These are phyloP conservation scores for Silurus aristotelis DNA, from an alignment of 2,797 vertebrate species.

Conservation along the genomic window DNA sequence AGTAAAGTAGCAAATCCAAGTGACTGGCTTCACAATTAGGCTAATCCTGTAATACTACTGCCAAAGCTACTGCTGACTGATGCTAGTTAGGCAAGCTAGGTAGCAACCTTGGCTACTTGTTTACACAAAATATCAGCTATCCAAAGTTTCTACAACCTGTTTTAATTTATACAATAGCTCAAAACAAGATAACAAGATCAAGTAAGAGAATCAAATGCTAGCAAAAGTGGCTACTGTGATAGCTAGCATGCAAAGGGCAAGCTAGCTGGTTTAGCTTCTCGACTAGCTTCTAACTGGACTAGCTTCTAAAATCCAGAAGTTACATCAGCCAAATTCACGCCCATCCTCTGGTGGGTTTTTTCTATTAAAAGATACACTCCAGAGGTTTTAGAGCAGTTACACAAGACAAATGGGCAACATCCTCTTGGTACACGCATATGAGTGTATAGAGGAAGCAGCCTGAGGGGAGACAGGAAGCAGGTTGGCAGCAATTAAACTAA, in stretches of 20 bases:
- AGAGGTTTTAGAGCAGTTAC: not conserved
- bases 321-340: not conserved
- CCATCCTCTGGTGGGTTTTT: not conserved
- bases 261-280: not conserved
- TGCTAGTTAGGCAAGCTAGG: not conserved
- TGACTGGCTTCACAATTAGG: too few species aligned
- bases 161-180: not conserved
- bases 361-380: not conserved
- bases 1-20: not conserved
- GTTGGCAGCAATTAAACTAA: slow-evolving; percentile 62
- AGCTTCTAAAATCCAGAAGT: not conserved
- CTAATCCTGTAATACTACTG: too few species aligned
- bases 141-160: not conserved
- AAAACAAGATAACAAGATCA: not conserved
- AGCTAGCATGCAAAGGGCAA: too few species aligned
- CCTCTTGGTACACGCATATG: slow-evolving; percentile 50
- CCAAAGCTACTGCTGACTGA: not conserved
- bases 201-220: not conserved
- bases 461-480: slow-evolving; percentile 50
- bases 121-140: not conserved
- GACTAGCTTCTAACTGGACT: not conserved
- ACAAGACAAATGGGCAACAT: slow-evolving; percentile 16
- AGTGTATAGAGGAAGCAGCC: slow-evolving; percentile 34
- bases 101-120: not conserved
- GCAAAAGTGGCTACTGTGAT: not conserved